A percentile compares a stretch with the other conserved stretches of the same genome.
These are phyloP conservation scores for Drosophila sp. DNA, from an alignment of 1,140 invertebrate species.

Conservation along the genomic window DNA sequence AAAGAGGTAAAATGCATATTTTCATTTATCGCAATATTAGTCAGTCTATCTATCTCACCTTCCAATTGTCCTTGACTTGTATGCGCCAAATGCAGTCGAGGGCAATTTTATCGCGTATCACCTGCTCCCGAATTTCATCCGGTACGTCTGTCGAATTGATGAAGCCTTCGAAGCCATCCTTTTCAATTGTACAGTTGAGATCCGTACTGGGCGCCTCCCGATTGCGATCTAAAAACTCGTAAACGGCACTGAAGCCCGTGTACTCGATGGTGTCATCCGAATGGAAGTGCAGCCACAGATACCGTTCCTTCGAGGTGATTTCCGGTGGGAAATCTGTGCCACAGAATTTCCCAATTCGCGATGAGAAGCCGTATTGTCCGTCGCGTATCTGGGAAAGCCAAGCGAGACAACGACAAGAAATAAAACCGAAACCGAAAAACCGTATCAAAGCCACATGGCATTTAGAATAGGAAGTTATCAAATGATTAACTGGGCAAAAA, in stretches of 20 bases:
- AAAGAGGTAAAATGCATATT: too few relatives aligned
- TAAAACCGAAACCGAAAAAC: too few relatives aligned
- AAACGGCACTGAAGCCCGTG: constrained; percentile 92
- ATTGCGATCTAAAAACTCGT: constrained; percentile 87
- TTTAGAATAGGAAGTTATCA: constrained; percentile 16
- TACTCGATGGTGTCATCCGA: constrained; percentile 94
- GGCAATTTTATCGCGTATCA: constrained; percentile 84
- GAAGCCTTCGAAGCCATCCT: constrained; percentile 73
- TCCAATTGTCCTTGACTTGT: constrained; percentile 88
- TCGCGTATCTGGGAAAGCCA: constrained; percentile 86
- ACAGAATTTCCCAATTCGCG: constrained; percentile 89
- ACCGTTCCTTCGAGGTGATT: constrained; percentile 90
- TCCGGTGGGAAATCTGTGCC: constrained; percentile 91
- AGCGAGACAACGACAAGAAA: too few relatives aligned
- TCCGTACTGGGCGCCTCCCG: constrained; percentile 82
- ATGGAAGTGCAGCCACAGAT: constrained; percentile 93
- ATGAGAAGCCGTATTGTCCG: constrained; percentile 94
- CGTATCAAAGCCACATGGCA: constrained; percentile 19
- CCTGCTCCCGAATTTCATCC: constrained; percentile 68
- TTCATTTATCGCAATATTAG: too few relatives aligned
- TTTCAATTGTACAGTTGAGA: constrained; percentile 79
- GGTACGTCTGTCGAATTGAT: constrained; percentile 79
- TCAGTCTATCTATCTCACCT: constrained; percentile 86
- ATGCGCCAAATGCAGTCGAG: constrained; percentile 94
- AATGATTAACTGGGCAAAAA: constrained; percentile 26